These are phyloP conservation scores for Spheniscus mendiculus DNA, from an alignment of 2,113 vertebrate genomes.

Conservation along the genomic window DNA sequence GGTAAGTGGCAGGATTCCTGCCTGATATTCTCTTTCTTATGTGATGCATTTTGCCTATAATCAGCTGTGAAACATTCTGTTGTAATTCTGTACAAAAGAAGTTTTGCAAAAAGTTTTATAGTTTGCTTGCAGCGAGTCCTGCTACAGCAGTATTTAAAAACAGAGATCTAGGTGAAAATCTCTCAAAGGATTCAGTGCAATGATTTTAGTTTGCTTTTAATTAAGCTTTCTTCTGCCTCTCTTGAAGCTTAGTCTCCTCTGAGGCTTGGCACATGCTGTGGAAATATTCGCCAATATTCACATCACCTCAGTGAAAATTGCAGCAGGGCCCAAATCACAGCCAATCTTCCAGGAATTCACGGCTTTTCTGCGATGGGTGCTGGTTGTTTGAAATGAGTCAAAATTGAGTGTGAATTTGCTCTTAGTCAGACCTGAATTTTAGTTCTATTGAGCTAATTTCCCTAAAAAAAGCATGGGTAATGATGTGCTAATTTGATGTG, in stretches of 20 bases:
- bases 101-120: neutral
- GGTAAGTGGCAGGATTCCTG: neutral
- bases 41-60: neutral
- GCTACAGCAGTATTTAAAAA: neutral
- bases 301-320: neutral
- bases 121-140: neutral
- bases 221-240: neutral
- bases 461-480: neutral
- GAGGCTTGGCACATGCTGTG: neutral
- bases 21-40: neutral
- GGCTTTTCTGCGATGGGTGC: rapidly evolving
- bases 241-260: neutral
- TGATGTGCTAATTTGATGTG: neutral
- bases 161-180: neutral
- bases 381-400: neutral
- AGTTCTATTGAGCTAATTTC: neutral
- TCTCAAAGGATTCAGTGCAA: neutral
- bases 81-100: neutral
- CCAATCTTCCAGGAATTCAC: neutral
- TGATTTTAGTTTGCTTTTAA: conserved; percentile 10
- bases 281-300: neutral
- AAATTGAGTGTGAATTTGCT: neutral
- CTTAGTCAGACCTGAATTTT: neutral
- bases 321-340: neutral
- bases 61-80: neutral